These are phyloP conservation scores for Neuroterus valhalla DNA, from an alignment of 1,140 invertebrate species.

Conservation along the genomic window DNA sequence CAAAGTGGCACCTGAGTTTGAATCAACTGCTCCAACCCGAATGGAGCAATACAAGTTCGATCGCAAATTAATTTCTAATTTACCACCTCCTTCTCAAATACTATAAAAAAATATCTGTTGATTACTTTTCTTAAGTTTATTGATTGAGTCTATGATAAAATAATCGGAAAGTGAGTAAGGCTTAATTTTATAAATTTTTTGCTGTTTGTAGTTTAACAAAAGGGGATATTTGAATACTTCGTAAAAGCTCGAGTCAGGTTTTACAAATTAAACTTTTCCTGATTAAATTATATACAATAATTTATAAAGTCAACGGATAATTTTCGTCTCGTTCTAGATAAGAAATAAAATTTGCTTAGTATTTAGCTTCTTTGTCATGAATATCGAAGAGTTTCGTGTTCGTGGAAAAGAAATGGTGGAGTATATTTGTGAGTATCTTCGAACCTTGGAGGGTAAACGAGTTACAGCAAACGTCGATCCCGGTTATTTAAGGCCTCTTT, in stretches of 20 bases:
- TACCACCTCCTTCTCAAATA: background rate
- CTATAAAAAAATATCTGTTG: background rate
- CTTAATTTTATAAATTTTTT: background rate
- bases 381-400: constrained; percentile 87
- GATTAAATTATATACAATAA: too few relatives aligned
- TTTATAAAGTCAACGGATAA: constrained; percentile 36
- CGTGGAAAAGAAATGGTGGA: constrained; percentile 94
- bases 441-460: constrained; percentile 82
- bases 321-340: constrained; percentile 19
- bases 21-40: background rate
- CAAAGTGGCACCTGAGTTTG: constrained; percentile 11
- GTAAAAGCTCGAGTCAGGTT: too few relatives aligned
- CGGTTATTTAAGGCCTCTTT: constrained; percentile 86
- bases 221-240: too few relatives aligned
- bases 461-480: constrained; percentile 91
- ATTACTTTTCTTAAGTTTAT: background rate
- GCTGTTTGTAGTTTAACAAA: too few relatives aligned
- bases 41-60: background rate
- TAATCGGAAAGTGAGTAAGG: background rate
- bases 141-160: background rate
- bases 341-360: constrained; percentile 18
- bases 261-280: background rate
- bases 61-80: constrained; percentile 16
- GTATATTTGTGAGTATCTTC: constrained; percentile 92
- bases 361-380: constrained; percentile 77